Base-by-base conservation (phyloP, 1,140 invertebrate species). In the Pachyrhynchus sulphureomaculatus region DNA sequence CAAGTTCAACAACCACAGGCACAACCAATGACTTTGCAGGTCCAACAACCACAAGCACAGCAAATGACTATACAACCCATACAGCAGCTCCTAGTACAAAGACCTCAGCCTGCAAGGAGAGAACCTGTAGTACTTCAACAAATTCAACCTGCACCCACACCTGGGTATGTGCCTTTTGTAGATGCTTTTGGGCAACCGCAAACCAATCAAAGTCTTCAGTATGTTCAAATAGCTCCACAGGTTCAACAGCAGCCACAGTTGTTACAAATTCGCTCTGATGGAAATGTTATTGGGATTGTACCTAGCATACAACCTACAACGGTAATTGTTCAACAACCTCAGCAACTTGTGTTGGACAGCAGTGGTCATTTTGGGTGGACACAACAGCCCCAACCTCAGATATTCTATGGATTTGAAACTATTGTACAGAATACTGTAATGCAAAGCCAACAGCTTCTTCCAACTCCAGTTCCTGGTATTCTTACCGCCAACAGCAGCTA, bases 401-500 rank as follows among this genome's bases (percentile, higher is more conserved):
- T 91, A 72, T 90, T 89, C 70, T 90, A 90, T 61, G 88, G 88
- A 0, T 79, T 91, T 61, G 89, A 91, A 76, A 91, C 89, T 0
- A 90, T 91, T 53, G 89, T 91, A 9, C 89, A 90, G 73, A 91
- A 91, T 69, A 91, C 89, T 10, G 88, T 91, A 0, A 91, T 91
- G 88, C 89, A 87, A 17, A 90, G 88, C 20, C 89, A 90, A 71
- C 89, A 91, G 66, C 90, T 90, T 72, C 83, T 91, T 21, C 85
- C 88, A 8, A 88, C 87, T 2, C 83, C 87, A 3, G 85, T 90
- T 75, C 88, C 87, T 45, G 88, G 89, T 39, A 86, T 90, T 9
- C 76, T 90, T 6, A 86, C 87, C 23, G 84, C 87, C 66, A 87
- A 87, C 68, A 89, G 88, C 66, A 90, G 88, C 73, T 90, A 89